Percentiles rank a stretch among this genome's conserved stretches.
Conservation (phyloP, 2,797 vertebrate species). For the Betta splendens region DNA sequence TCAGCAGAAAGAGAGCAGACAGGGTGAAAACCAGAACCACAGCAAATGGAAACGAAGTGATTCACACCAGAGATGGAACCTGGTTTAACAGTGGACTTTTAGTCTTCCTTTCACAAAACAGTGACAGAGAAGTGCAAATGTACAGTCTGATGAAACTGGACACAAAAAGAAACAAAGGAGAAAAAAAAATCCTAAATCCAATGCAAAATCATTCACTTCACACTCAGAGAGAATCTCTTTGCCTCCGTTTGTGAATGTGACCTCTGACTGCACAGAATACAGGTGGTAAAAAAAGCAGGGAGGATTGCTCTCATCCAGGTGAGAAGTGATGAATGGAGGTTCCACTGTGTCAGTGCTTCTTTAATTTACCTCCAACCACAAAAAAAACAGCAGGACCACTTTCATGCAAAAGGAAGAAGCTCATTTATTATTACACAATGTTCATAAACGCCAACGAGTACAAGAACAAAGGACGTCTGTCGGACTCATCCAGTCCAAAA, state of each 20-base stretch:
- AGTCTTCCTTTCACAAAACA: neutral
- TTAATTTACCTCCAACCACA: constrained; percentile 27
- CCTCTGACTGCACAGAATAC: constrained; percentile 6
- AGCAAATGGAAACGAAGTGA: constrained; percentile 12
- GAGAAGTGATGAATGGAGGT: constrained; percentile 46
- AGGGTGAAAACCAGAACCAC: constrained; percentile 26
- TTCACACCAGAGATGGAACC: constrained; percentile 4
- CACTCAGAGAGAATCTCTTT: constrained; percentile 19
- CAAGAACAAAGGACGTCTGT: constrained; percentile 59
- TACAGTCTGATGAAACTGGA: constrained; percentile 11
- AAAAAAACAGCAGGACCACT: constrained; percentile 34
- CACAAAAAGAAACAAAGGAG: neutral
- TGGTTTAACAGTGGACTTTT: neutral
- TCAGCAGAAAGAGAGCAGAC: constrained; percentile 55
- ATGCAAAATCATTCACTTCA: constrained; percentile 11
- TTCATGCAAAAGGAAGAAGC: constrained; percentile 35
- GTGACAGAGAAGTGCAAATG: neutral
- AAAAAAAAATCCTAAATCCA: neutral
- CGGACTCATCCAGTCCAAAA: constrained; percentile 32
- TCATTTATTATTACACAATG: constrained; percentile 55
- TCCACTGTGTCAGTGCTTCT: constrained; percentile 31
- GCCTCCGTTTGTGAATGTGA: constrained; percentile 7
- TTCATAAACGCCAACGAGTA: constrained; percentile 26
- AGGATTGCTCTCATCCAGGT: constrained; percentile 40
- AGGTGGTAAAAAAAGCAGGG: constrained; percentile 17